Evolutionary conservation across 2,888 invertebrate genomes (phyloP).

Genomic region (Cheilosia impressa): DNA sequence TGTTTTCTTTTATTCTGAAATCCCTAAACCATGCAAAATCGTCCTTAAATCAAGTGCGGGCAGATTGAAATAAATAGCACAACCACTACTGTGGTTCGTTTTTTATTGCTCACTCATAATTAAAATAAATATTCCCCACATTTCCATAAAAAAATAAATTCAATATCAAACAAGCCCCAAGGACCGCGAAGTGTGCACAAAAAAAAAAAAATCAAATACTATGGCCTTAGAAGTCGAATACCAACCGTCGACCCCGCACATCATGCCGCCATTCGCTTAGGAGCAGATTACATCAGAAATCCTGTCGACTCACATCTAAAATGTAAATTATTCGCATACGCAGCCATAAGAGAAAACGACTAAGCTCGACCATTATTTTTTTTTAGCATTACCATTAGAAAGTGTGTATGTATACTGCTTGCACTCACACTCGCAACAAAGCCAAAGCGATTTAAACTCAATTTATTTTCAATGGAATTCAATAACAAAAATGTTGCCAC

Average conservation of each 20-base stretch:
- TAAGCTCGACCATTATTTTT: constrained; percentile 28
- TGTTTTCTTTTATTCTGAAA: background rate
- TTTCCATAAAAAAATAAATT: constrained; percentile 8
- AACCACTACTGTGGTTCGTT: background rate
- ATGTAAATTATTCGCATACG: constrained; percentile 60
- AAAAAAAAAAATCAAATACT: background rate
- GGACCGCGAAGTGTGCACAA: background rate
- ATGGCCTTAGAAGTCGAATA: background rate
- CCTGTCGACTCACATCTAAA: constrained; percentile 58
- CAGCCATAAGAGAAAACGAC: constrained; percentile 41
- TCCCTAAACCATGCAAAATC: background rate
- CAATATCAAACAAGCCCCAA: constrained; percentile 15
- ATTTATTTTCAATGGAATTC: constrained; percentile 67
- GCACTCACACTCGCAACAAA: constrained; percentile 52
- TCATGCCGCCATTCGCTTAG: constrained; percentile 14
- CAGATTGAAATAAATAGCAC: background rate
- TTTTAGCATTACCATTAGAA: constrained; percentile 24
- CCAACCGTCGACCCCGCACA: background rate
- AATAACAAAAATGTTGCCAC: constrained; percentile 26
- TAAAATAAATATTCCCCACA: constrained; percentile 23
- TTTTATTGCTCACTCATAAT: constrained; percentile 25
- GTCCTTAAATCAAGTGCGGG: constrained; percentile 27
- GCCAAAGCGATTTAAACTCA: constrained; percentile 57
- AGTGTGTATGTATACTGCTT: constrained; percentile 2
- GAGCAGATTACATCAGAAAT: constrained; percentile 41